Evolutionary conservation across 2,888 invertebrate species (phyloP).

Genomic region (Catocala sponsa): DNA sequence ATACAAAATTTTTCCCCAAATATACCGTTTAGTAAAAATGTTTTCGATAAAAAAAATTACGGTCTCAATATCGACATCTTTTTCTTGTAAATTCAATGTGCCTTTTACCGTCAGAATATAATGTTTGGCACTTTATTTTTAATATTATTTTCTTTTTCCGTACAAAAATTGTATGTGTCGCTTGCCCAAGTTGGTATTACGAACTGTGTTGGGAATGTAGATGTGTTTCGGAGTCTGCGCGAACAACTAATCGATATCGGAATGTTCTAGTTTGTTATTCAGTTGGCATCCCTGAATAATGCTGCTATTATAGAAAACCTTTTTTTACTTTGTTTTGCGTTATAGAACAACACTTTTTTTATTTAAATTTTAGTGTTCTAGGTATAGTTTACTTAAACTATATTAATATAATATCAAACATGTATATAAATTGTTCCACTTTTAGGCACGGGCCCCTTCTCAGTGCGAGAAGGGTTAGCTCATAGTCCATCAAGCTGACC

Average conservation of each 20-base stretch:
- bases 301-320: constrained; percentile 14
- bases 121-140: constrained; percentile 18
- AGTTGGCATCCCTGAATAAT: constrained; percentile 7
- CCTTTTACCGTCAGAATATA: constrained; percentile 4
- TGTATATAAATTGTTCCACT: too few relatives aligned
- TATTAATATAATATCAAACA: too few relatives aligned
- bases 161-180: constrained; percentile 31
- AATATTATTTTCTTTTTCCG: constrained; percentile 13
- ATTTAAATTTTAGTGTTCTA: too few relatives aligned
- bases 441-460: too few relatives aligned
- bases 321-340: background rate
- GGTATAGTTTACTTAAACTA: too few relatives aligned
- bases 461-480: too few relatives aligned
- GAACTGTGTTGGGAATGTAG: constrained; percentile 8
- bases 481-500: too few relatives aligned
- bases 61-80: constrained; percentile 41
- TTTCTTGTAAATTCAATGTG: constrained; percentile 8
- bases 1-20: constrained; percentile 40
- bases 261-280: background rate
- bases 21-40: constrained; percentile 15
- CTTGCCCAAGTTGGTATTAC: constrained; percentile 1
- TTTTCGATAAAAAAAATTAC: constrained; percentile 26
- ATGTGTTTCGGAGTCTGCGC: constrained; percentile 41
- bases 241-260: constrained; percentile 40
- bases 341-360: too few relatives aligned